A percentile compares a stretch with the other conserved stretches of the same genome.
These are phyloP conservation scores for Eurypyga helias DNA, from an alignment of 2,113 vertebrate genomes.

Conservation along the genomic window DNA sequence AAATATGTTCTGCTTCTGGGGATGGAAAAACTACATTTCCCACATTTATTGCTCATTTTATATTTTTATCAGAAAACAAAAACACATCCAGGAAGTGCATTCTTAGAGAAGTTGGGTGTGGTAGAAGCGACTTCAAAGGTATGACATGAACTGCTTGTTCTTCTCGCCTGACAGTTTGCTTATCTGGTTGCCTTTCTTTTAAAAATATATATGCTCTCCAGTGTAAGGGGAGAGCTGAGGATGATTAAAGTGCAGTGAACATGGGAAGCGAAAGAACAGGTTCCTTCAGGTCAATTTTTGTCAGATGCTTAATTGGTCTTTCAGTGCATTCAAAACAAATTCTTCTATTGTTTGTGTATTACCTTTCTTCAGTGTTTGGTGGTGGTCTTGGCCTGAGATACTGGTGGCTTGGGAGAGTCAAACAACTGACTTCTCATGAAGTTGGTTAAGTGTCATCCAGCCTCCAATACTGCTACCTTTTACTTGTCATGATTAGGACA, in stretches of 20 bases:
- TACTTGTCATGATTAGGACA: neutral
- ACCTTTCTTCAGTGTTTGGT: neutral
- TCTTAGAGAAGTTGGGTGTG: neutral
- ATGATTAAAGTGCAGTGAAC: neutral
- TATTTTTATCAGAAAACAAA: conserved; percentile 31
- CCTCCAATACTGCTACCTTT: neutral
- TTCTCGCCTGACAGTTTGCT: neutral
- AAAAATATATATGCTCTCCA: neutral
- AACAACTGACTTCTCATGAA: neutral
- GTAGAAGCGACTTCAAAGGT: neutral
- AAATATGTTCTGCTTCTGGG: conserved; percentile 5
- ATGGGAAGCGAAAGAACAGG: neutral
- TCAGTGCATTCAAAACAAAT: neutral
- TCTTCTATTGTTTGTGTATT: neutral
- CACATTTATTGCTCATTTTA: neutral
- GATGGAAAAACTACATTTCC: conserved; percentile 10
- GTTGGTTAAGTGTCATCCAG: neutral
- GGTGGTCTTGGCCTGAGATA: neutral
- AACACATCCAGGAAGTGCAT: neutral
- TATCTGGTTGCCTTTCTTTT: neutral
- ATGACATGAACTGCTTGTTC: neutral
- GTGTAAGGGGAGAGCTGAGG: neutral
- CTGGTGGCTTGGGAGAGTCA: neutral
- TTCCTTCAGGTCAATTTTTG: no score
- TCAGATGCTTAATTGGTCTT: no score